Conservation (phyloP, 2,888 invertebrate species). For the Drosophila parthenogenetica region DNA sequence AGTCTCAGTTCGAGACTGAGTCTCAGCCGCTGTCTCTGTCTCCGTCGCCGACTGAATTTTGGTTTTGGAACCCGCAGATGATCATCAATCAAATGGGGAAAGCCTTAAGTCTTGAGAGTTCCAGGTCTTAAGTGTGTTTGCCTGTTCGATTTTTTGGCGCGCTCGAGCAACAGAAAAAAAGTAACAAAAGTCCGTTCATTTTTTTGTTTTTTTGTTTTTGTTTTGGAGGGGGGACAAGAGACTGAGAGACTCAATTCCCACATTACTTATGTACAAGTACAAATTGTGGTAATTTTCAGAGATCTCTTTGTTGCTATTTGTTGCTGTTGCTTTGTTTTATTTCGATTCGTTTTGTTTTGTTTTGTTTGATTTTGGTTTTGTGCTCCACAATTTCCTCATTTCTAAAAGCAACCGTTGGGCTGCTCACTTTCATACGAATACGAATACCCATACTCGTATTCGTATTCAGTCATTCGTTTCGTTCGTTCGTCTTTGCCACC, state of each 20-base stretch:
- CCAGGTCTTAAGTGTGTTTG: constrained; percentile 73
- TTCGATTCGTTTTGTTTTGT: constrained; percentile 28
- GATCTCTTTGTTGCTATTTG: constrained; percentile 74
- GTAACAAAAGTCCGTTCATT: constrained; percentile 49
- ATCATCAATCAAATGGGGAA: constrained; percentile 78
- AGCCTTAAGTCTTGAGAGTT: constrained; percentile 44
- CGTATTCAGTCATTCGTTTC: constrained; percentile 33
- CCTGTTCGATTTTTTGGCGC: constrained; percentile 74
- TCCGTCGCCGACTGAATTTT: neutral
- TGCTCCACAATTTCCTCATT: constrained; percentile 79
- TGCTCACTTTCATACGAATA: constrained; percentile 11
- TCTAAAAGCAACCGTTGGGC: constrained; percentile 61
- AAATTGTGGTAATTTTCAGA: constrained; percentile 81
- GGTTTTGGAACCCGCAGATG: constrained; percentile 57
- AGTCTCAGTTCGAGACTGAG: neutral
- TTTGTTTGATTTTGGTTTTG: constrained; percentile 34
- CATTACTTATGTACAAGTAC: constrained; percentile 82
- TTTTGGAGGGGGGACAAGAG: neutral
- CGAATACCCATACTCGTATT: neutral
- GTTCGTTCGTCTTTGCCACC: constrained; percentile 53
- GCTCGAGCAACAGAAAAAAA: constrained; percentile 25
- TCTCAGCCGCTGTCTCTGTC: constrained; percentile 2
- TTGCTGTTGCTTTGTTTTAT: constrained; percentile 22
- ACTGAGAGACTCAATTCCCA: constrained; percentile 67
- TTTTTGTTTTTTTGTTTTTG: neutral